phyloP scores from a whole-genome alignment of 2,797 vertebrate species.

The Odontamblyopus lacepedii region DNA sequence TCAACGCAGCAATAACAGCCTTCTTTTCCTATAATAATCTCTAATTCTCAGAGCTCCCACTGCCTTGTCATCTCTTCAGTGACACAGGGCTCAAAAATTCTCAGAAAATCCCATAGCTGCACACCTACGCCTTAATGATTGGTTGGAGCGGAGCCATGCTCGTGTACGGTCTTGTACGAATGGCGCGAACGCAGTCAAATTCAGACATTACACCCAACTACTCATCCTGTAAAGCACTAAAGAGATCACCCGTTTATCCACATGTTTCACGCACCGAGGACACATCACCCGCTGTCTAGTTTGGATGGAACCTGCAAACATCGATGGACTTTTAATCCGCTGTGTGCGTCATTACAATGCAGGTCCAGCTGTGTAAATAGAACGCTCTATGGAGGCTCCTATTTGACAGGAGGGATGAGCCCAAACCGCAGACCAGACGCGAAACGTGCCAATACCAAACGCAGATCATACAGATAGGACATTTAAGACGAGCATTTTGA shows the following conservation, averaged over 20 bases:
- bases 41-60: background rate
- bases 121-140: conserved; percentile 46
- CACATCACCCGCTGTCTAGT: conserved; percentile 50
- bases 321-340: conserved; percentile 24
- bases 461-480: too few relatives aligned
- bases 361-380: conserved; percentile 3
- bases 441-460: background rate
- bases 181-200: conserved; percentile 39
- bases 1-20: background rate
- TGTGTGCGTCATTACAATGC: background rate
- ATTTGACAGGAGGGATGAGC: background rate
- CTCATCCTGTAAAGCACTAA: conserved; percentile 27
- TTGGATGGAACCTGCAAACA: conserved; percentile 7
- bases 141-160: conserved; percentile 36
- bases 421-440: background rate
- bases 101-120: conserved; percentile 28
- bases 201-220: conserved; percentile 44
- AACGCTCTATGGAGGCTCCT: too few relatives aligned
- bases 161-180: conserved; percentile 64
- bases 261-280: conserved; percentile 27
- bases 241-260: conserved; percentile 21
- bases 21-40: background rate
- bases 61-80: background rate
- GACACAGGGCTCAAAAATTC: background rate
- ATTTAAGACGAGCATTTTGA: too few relatives aligned